Evolutionary conservation across 2,113 vertebrate species (phyloP), one percentile per base, ranked within the genome.

Genomic region (Leptosomus discolor): DNA sequence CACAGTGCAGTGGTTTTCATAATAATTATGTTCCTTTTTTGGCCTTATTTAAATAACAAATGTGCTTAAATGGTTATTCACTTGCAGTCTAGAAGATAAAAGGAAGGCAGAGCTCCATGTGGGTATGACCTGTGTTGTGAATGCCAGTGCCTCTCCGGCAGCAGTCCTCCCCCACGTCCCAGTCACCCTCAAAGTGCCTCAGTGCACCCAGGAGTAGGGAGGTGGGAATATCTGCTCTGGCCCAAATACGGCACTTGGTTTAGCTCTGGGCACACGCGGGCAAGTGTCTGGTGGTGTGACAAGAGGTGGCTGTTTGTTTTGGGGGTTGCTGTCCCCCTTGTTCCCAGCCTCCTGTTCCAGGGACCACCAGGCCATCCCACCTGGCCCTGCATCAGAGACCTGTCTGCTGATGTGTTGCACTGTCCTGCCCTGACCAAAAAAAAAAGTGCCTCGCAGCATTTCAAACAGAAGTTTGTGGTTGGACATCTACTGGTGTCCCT

Each of bases 31-130:
- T 77, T 89, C 76, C 16, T 18, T 78, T 88, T 95, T 87, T 50
- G 71, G 63, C 51, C 41, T 89, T 70, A 87, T 43, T 94, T 95
- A 94, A 96, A 86, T 77, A 65, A 88, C 58, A 80, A 29, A 65
- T 61, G 17, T 53, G 53, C 15, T 77, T 65, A 60, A 88, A 81
- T 78, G n/a, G 37, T 77, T 87, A 69, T 77, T 92, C 26, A 34
- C 74, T 84, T 90, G 46, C 56, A 91, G 34, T 21, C n/a, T 58
- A 46, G 68, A 50, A 74, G 75, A 63, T 45, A 29, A 73, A 85
- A 32, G 41, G 53, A 57, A 53, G 37, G 78, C 36, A 56, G 57
- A 86, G 19, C 76, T 80, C 29, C 21, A 1, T 21, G 18, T 51
- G 29, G 43, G 43, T n/a, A 15, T 54, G 76, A 69, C 36, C 54